phyloP scores from a whole-genome alignment of 1,140 invertebrate species.

The Monomorium pharaonis region DNA sequence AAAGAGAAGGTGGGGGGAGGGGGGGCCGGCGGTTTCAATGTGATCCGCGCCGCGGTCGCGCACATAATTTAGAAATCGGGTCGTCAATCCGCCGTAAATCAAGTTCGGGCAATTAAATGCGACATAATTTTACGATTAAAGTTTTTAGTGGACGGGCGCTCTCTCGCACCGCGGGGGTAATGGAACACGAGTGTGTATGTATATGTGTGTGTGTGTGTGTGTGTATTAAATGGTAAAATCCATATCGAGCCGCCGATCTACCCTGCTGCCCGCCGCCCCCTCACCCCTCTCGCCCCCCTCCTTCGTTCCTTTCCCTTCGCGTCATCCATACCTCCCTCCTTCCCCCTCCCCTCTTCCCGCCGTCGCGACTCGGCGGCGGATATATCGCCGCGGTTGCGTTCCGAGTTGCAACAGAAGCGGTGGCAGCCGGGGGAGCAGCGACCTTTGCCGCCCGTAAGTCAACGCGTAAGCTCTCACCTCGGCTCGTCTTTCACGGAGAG shows the following conservation, averaged over 20 bases:
- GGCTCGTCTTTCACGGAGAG: constrained; percentile 47
- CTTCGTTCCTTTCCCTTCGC: not conserved
- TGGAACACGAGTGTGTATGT: constrained; percentile 48
- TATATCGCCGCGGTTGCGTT: not conserved
- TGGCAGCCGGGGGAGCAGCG: constrained; percentile 51
- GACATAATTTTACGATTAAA: constrained; percentile 75
- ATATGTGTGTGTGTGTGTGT: constrained; percentile 47
- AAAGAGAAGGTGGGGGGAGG: not conserved
- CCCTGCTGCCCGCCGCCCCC: not conserved
- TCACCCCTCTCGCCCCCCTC: not conserved
- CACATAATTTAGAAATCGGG: constrained; percentile 74
- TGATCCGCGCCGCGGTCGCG: constrained; percentile 34
- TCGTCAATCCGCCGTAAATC: constrained; percentile 75
- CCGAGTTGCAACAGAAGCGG: constrained; percentile 59
- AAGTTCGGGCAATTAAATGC: constrained; percentile 76
- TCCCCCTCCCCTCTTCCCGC: not conserved
- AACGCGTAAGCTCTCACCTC: constrained; percentile 58
- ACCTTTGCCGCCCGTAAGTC: constrained; percentile 63
- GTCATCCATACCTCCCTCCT: not conserved
- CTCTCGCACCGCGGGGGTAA: constrained; percentile 55
- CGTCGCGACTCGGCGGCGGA: not conserved
- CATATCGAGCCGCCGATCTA: constrained; percentile 42
- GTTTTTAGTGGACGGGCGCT: constrained; percentile 68
- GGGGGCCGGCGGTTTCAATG: not conserved
- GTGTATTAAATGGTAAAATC: constrained; percentile 70